Conservation (phyloP, 2,888 invertebrate species). For the Sialis fuliginosa region DNA sequence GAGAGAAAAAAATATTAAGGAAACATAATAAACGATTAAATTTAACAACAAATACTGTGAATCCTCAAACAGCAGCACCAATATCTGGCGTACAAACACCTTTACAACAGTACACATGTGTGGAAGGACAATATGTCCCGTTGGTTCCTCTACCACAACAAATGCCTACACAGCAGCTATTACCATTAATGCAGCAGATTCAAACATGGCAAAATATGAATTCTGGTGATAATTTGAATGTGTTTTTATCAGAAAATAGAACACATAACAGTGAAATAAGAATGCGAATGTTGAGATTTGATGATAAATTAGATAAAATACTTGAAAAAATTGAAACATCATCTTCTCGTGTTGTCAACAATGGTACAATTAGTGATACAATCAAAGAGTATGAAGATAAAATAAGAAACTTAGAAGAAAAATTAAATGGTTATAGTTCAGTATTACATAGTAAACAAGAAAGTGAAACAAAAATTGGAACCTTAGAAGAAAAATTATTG, state of each 20-base stretch:
- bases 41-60: background rate
- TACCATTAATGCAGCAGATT: constrained; percentile 7
- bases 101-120: constrained; percentile 4
- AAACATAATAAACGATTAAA: background rate
- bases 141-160: constrained; percentile 11
- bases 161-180: background rate
- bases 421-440: too few relatives aligned
- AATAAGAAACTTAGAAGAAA: too few relatives aligned
- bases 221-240: constrained; percentile 27
- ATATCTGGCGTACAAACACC: background rate
- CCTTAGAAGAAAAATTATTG: too few relatives aligned
- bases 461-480: too few relatives aligned
- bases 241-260: constrained; percentile 39
- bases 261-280: constrained; percentile 48
- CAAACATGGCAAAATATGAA: constrained; percentile 7
- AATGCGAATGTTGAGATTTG: constrained; percentile 40
- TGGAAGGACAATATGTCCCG: constrained; percentile 18
- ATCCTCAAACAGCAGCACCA: background rate
- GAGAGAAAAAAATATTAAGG: constrained; percentile 7
- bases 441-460: too few relatives aligned
- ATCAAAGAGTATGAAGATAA: too few relatives aligned
- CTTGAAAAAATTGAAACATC: constrained; percentile 28
- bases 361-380: too few relatives aligned
- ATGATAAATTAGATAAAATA: constrained; percentile 42
- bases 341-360: too few relatives aligned